Conservation (phyloP, 1,140 invertebrate species). For the Sitobion miscanthi region DNA sequence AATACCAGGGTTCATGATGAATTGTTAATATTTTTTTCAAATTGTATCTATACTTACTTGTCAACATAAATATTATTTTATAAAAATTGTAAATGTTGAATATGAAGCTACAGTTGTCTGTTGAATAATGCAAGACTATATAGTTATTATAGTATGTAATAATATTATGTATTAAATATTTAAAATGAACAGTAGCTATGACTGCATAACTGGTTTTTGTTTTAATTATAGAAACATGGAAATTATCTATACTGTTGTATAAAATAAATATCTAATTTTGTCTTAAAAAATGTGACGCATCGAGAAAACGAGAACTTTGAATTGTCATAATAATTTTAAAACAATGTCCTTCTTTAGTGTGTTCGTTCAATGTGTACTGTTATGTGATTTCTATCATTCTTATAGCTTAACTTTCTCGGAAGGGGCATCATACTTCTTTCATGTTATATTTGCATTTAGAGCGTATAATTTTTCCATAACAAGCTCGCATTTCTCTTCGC, state of each 20-base stretch:
- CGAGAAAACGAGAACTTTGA: neutral
- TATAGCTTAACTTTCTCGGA: neutral
- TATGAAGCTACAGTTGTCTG: neutral
- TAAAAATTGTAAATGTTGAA: neutral
- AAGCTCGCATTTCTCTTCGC: constrained; percentile 29
- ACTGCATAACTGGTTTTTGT: neutral
- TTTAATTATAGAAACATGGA: neutral
- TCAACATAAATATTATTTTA: neutral
- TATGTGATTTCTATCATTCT: neutral
- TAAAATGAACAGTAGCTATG: too few relatives aligned
- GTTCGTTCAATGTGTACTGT: neutral
- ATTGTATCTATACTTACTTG: too few relatives aligned
- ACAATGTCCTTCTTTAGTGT: neutral
- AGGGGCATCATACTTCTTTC: neutral
- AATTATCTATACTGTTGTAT: neutral
- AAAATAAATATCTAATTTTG: neutral
- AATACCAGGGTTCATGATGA: too few relatives aligned
- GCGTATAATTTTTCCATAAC: constrained; percentile 55
- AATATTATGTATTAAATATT: neutral
- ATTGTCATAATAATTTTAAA: neutral
- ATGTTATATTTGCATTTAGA: constrained; percentile 50
- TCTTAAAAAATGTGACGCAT: neutral
- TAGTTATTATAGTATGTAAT: neutral
- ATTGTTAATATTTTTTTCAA: too few relatives aligned
- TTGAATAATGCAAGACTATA: neutral